Evolutionary conservation across 1,140 invertebrate genomes (phyloP), one percentile per base, ranked within the genome.

Genomic region (Fopius arisanus): DNA sequence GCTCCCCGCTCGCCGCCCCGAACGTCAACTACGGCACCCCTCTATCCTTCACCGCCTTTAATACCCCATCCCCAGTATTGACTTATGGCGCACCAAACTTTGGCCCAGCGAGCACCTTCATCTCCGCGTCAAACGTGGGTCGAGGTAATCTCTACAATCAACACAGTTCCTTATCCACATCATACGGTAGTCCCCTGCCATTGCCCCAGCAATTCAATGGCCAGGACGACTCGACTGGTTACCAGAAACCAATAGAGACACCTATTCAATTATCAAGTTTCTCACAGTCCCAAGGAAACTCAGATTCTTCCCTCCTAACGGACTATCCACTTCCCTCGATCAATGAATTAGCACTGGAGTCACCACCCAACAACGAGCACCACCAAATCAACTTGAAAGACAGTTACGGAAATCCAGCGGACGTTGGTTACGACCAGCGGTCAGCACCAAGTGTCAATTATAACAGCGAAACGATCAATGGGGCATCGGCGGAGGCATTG

Each of bases 21-120:
- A 81, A 88, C 59, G 82, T 81, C 0, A 83, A 86, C 48, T 87
- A 88, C 26, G 86, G 86, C 7, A 87, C 83, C 19, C 86, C 86
- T 5, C 67, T 88, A 19, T 81, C 83, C 0, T 86, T 88, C 19
- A 78, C 76, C 10, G 78, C 82, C 48, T 88, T 87, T 37, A 87
- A 87, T 68, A 86, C 85, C 10, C 84, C 86, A 1, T 74, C 83
- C 3, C 85, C 86, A 0, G 78, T 83, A 10, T 72, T 84, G 51
- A 87, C 83, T 23, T 87, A 88, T 67, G 86, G 86, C 9, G 83
- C 85, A 16, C 87, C 86, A 1, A 87, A 87, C 74, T 87, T 87
- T 62, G 83, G 81, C 6, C 84, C 85, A 31, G 62, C 80, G 16
- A 75, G 79, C 14, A 77, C 79, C 1, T 79, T 83, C 73, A 63